phyloP scores from a whole-genome alignment of 1,140 invertebrate species.

The Ylistrum balloti region DNA sequence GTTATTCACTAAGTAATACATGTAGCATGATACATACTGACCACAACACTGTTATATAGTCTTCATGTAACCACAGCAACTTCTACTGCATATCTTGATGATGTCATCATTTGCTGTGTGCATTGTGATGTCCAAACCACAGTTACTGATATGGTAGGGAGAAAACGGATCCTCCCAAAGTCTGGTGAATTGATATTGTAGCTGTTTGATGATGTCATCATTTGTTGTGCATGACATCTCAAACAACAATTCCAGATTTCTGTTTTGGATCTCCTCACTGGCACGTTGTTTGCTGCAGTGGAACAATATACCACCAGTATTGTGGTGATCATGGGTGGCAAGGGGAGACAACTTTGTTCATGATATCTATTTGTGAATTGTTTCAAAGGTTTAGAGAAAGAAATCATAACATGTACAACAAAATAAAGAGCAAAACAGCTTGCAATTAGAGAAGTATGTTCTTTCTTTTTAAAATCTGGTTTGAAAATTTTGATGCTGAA shows the following conservation, averaged over 20 bases:
- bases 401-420: too few relatives aligned
- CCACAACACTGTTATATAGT: neutral
- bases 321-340: conserved; percentile 11
- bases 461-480: too few relatives aligned
- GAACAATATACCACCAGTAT: conserved; percentile 33
- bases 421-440: too few relatives aligned
- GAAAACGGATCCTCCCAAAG: neutral
- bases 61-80: neutral
- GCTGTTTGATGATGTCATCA: neutral
- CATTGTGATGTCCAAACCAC: conserved; percentile 12
- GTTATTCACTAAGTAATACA: neutral
- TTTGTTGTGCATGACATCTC: conserved; percentile 1
- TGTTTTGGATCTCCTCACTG: neutral
- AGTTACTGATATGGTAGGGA: neutral
- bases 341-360: neutral
- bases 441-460: neutral
- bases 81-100: neutral
- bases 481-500: too few relatives aligned
- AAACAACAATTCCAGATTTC: neutral
- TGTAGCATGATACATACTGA: neutral
- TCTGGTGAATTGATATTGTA: neutral
- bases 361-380: neutral
- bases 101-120: conserved; percentile 24
- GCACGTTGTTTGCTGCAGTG: neutral
- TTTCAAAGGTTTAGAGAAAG: neutral